Evolutionary conservation across 1,140 invertebrate species (phyloP).

Genomic region (Pseudobourletiella spinata): DNA sequence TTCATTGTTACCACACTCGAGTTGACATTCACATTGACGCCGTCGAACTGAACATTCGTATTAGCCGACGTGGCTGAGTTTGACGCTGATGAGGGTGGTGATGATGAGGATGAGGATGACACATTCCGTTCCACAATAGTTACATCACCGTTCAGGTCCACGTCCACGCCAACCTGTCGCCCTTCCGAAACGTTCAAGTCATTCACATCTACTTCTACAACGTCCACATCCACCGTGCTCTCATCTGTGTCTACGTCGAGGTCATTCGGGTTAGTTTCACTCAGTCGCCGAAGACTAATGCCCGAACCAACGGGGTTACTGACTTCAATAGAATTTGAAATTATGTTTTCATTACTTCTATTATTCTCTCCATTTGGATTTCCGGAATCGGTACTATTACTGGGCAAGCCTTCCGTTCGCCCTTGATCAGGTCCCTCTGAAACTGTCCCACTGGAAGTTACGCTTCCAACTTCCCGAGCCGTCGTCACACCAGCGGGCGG

Average conservation of each 20-base stretch:
- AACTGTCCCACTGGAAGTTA: neutral
- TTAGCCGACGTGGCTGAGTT: neutral
- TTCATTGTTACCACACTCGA: neutral
- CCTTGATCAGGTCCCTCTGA: neutral
- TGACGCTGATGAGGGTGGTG: no score
- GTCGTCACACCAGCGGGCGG: neutral
- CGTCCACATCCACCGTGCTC: neutral
- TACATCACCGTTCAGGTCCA: neutral
- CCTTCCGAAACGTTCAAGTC: neutral
- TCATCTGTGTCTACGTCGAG: neutral
- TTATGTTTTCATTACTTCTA: neutral
- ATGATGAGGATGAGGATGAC: no score
- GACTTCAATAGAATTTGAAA: neutral
- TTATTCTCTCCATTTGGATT: neutral
- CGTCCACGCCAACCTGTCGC: neutral
- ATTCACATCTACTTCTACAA: slow-evolving; percentile 12
- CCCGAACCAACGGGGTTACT: neutral
- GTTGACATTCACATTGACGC: neutral
- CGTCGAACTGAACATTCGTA: neutral
- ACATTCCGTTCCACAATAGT: neutral
- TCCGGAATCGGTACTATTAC: neutral
- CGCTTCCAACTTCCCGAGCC: no score
- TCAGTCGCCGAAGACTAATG: no score
- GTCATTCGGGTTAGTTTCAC: neutral
- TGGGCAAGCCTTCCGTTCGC: neutral